Conservation (phyloP, 2,113 vertebrate species). For the Electrona antarctica region DNA sequence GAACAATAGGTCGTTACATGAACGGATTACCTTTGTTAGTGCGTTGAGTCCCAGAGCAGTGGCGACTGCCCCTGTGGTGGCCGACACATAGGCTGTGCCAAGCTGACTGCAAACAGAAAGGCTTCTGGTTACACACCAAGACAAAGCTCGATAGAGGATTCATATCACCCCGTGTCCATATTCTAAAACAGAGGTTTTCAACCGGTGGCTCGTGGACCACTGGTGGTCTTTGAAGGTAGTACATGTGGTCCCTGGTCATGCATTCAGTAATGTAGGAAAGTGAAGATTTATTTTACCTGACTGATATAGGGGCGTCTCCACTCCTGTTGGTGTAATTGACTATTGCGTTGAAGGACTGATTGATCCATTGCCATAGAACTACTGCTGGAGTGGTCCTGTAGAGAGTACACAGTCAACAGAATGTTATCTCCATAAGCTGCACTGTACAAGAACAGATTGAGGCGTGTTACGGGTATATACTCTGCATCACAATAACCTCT, state of each 20-base stretch:
- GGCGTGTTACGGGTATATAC: too few species aligned
- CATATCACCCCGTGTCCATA: too few species aligned
- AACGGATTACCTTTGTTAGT: slow-evolving; percentile 89
- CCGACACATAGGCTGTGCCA: slow-evolving; percentile 94
- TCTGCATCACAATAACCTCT: too few species aligned
- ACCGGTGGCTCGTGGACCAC: too few species aligned
- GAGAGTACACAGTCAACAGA: slow-evolving; percentile 10
- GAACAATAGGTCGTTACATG: slow-evolving; percentile 53
- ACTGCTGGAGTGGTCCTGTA: slow-evolving; percentile 93
- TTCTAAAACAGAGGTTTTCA: too few species aligned
- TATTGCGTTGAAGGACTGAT: slow-evolving; percentile 98
- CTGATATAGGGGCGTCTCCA: slow-evolving; percentile 91
- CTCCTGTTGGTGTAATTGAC: slow-evolving; percentile 98
- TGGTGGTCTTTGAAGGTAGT: too few species aligned
- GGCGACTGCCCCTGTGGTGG: slow-evolving; percentile 93
- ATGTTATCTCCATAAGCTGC: background rate
- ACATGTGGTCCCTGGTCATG: too few species aligned
- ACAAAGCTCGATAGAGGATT: too few species aligned
- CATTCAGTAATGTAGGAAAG: too few species aligned
- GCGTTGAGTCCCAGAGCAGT: slow-evolving; percentile 97
- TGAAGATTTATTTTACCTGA: slow-evolving; percentile 78
- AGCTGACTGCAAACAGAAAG: slow-evolving; percentile 87
- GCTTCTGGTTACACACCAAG: slow-evolving; percentile 30
- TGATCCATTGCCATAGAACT: slow-evolving; percentile 98
- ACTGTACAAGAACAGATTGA: background rate